These are phyloP conservation scores for Acromyrmex charruanus DNA, from an alignment of 1,140 invertebrate species.

Conservation along the genomic window DNA sequence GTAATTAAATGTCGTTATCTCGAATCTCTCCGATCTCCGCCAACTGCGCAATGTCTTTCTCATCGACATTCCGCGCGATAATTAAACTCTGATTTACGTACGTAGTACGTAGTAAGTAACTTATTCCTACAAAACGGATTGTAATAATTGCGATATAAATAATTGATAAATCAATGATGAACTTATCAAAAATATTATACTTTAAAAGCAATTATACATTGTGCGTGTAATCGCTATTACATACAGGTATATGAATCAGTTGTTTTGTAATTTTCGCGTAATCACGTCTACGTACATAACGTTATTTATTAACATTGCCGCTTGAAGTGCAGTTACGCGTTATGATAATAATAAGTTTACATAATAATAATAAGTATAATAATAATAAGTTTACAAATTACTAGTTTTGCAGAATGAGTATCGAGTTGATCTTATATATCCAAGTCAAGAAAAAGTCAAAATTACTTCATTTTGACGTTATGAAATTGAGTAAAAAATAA, in stretches of 20 bases:
- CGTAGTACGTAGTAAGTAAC: not conserved
- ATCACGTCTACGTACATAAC: not conserved
- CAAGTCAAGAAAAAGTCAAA: no score
- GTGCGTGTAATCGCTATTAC: not conserved
- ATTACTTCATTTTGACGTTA: no score
- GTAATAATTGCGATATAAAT: not conserved
- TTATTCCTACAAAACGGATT: not conserved
- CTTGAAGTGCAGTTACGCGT: not conserved
- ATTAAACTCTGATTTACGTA: constrained; percentile 11
- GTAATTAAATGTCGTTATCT: constrained; percentile 68
- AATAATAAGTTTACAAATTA: constrained; percentile 5
- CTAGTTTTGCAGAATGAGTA: not conserved
- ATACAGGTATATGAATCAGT: not conserved
- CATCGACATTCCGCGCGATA: constrained; percentile 12
- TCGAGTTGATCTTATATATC: not conserved
- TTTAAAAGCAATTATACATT: not conserved
- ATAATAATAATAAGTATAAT: no score
- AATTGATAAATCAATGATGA: constrained; percentile 32
- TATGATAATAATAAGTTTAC: not conserved
- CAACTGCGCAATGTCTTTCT: not conserved
- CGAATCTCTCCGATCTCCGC: not conserved
- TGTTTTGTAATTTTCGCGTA: constrained; percentile 1
- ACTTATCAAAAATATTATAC: constrained; percentile 21
- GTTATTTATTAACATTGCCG: not conserved
- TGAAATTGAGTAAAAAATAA: no score